Evolutionary conservation across 2,797 vertebrate genomes (phyloP), one percentile per base, ranked within the genome.

Genomic region (Parotocinclus haroldoi): DNA sequence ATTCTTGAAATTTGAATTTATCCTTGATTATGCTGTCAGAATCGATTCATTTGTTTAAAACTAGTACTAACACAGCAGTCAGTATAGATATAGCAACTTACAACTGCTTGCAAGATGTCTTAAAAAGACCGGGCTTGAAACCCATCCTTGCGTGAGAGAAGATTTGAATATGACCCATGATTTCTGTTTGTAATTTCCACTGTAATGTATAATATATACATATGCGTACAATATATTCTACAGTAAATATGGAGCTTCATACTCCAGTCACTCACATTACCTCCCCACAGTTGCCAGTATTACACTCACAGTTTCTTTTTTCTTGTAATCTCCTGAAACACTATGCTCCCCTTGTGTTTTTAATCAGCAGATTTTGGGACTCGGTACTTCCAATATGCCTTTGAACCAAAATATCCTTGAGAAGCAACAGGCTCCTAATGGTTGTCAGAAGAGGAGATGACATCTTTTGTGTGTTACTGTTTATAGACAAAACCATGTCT

Each of bases 401-500:
- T 62, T 56, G 42, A 74, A 66, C 27, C 63, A 66, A 62, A 70
- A 69, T 58, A 49, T 57, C 55, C 14, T 60, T 55, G 45, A 63
- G 38, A 72, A 46, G 71, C 61, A 68, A 58, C 56, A 46, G 39
- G 10, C 57, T 50, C 40, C 44, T 51, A 42, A 53, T 73, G 59
- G 61, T 76, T 42, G 56, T 58, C 51, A 49, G 45, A 66, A 63
- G 44, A 77, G 55, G 49, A 53, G 49, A 46, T 58, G 27, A 72
- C 44, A 44, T 56, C 58, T 19, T 40, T 72, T 44, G 58, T 76
- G 48, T 58, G 48, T 39, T 38, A 50, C 42, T 69, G 18, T 53
- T 48, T 58, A 38, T 66, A 66, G 52, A 27, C 44, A 9, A 14
- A 69, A 58, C 45, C 50, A 36, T 63, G 63, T 63, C 57, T 17